Evolutionary conservation across 2,113 vertebrate genomes (phyloP).

Genomic region (Mugil cephalus): DNA sequence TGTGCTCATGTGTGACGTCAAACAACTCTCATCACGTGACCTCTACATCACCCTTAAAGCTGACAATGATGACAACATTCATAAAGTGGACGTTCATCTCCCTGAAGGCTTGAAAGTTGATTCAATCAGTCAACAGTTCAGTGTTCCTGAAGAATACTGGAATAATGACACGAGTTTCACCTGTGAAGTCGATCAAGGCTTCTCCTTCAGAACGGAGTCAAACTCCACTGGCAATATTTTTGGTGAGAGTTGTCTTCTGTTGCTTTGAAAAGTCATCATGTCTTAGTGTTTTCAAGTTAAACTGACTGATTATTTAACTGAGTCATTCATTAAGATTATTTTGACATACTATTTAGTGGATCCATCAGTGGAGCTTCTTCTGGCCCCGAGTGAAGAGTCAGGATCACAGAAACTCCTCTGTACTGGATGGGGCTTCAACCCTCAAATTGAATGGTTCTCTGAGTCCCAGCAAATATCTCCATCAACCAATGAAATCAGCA

Average conservation of each 20-base stretch:
- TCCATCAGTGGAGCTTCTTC: slow-evolving; percentile 65
- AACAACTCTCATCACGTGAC: slow-evolving; percentile 52
- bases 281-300: neutral
- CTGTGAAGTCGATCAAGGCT: slow-evolving; percentile 59
- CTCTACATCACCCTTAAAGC: slow-evolving; percentile 61
- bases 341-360: slow-evolving; percentile 44
- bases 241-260: slow-evolving; percentile 46
- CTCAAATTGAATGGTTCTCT: slow-evolving; percentile 71
- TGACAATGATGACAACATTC: neutral
- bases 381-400: slow-evolving; percentile 36
- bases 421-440: slow-evolving; percentile 69
- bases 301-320: neutral
- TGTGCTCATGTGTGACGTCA: slow-evolving; percentile 68
- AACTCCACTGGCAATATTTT: slow-evolving; percentile 12
- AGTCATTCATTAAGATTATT: neutral
- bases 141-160: neutral
- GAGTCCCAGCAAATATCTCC: neutral
- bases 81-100: slow-evolving; percentile 35
- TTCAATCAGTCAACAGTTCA: slow-evolving; percentile 49
- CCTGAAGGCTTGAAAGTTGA: slow-evolving; percentile 18
- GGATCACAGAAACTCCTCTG: slow-evolving; percentile 65
- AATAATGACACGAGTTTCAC: neutral
- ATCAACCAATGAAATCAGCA: neutral
- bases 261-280: neutral
- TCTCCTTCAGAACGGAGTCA: neutral